Evolutionary conservation across 2,797 vertebrate genomes (phyloP).

Genomic region (Falco novaeseelandiae): DNA sequence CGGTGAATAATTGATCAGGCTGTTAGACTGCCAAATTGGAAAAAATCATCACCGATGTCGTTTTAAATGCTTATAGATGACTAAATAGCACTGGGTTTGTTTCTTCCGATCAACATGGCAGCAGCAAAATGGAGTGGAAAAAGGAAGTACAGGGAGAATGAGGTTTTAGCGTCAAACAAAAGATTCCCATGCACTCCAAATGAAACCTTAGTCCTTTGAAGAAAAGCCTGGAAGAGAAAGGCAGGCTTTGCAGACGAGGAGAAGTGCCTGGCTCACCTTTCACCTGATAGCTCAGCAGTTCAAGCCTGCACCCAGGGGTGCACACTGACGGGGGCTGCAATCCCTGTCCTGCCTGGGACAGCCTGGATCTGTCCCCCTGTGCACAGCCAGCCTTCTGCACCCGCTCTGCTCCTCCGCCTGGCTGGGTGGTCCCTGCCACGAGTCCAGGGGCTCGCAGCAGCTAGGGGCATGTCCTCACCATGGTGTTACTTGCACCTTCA

Average conservation of each 20-base stretch:
- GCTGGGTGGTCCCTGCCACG: fast-evolving
- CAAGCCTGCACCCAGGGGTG: neutral
- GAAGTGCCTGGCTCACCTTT: neutral
- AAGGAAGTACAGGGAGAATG: neutral
- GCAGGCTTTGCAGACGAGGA: fast-evolving
- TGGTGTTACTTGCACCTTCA: neutral
- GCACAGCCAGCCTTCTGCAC: neutral
- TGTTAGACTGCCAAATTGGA: neutral
- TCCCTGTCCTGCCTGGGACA: neutral
- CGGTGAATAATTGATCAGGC: neutral
- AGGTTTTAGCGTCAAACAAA: neutral
- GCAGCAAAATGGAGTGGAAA: neutral
- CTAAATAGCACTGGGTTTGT: neutral
- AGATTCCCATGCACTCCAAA: neutral
- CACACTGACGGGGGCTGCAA: neutral
- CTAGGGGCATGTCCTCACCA: fast-evolving
- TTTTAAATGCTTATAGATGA: neutral
- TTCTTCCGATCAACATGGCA: neutral
- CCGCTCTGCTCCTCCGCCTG: neutral
- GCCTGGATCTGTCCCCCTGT: neutral
- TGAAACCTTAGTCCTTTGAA: neutral
- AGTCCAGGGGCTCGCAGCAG: fast-evolving
- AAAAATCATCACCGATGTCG: neutral
- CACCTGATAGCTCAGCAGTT: fast-evolving
- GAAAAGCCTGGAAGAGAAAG: neutral